These are phyloP conservation scores for Calosoma granatense DNA, from an alignment of 1,140 invertebrate genomes.

Conservation along the genomic window DNA sequence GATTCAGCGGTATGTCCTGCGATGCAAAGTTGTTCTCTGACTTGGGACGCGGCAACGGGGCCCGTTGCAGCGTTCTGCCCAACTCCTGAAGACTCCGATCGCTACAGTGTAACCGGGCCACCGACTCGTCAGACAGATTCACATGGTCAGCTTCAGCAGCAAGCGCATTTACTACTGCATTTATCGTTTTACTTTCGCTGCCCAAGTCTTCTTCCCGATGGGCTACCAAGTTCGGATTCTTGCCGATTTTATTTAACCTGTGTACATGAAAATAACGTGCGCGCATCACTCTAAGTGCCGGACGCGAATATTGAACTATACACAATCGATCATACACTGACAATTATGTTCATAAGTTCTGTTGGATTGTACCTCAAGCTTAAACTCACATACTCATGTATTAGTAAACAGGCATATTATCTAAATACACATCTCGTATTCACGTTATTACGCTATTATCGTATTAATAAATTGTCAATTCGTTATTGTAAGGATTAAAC, in stretches of 20 bases:
- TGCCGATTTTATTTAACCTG: conserved; percentile 95
- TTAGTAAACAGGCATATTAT: too few species aligned
- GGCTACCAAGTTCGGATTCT: conserved; percentile 92
- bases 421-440: too few species aligned
- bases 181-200: conserved; percentile 82
- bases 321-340: background rate
- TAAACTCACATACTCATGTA: background rate
- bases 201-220: conserved; percentile 81
- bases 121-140: conserved; percentile 63
- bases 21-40: conserved; percentile 73
- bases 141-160: conserved; percentile 79
- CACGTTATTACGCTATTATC: too few species aligned
- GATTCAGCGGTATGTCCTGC: conserved; percentile 40
- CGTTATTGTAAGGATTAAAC: too few species aligned
- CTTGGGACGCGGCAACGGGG: conserved; percentile 61
- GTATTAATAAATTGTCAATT: too few species aligned
- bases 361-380: background rate
- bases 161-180: conserved; percentile 81
- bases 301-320: conserved; percentile 9
- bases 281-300: conserved; percentile 14
- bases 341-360: background rate
- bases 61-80: conserved; percentile 50
- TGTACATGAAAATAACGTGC: conserved; percentile 33
- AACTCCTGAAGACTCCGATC: conserved; percentile 53
- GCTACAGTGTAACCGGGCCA: conserved; percentile 47